Evolutionary conservation across 2,113 vertebrate species (phyloP), one percentile per base, ranked within the genome.

Genomic region (Monopterus albus): DNA sequence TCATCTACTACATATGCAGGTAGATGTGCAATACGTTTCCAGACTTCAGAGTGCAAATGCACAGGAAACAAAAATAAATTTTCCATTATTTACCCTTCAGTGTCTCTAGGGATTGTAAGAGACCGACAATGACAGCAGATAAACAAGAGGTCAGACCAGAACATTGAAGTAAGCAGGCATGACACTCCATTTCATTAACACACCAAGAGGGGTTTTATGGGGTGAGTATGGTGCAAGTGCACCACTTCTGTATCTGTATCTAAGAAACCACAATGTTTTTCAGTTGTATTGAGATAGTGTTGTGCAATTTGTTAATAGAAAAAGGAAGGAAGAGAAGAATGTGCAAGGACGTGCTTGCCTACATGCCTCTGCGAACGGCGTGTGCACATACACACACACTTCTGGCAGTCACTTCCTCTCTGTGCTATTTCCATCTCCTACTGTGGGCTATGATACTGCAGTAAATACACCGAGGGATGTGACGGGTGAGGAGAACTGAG

Each of bases 361-460:
- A 40, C 57, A 56, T 3, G 18, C 11, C 5, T 36, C n/a, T n/a
- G n/a, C n/a, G n/a, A n/a, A n/a, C n/a, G n/a, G n/a, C n/a, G n/a
- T n/a, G 40, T 9, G 6, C 60, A 73, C 47, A 55, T 25, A 64
- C 72, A 74, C 57, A 43, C 49, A 26, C 49, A 9, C 59, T 14
- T 62, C 75, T 79, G 81, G 73, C 55, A 81, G 61, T 72, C 39
- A 85, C 86, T 91, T 93, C 90, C 89, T 86, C 71, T 39, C 51
- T 47, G 79, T 53, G 85, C 85, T 84, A 91, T 89, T 91, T 91
- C 71, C 92, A 87, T 96, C 94, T 49, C 91, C 77, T 87, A 94
- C 93, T 11, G 94, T 91, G 49, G 92, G 91, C 7, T 92, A 91
- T 46, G 88, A 91, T 12, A 74, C 68, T 15, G 94, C 93, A 78